Base-by-base conservation (phyloP, 2,113 vertebrate species). In the Eupsittula cactorum region DNA sequence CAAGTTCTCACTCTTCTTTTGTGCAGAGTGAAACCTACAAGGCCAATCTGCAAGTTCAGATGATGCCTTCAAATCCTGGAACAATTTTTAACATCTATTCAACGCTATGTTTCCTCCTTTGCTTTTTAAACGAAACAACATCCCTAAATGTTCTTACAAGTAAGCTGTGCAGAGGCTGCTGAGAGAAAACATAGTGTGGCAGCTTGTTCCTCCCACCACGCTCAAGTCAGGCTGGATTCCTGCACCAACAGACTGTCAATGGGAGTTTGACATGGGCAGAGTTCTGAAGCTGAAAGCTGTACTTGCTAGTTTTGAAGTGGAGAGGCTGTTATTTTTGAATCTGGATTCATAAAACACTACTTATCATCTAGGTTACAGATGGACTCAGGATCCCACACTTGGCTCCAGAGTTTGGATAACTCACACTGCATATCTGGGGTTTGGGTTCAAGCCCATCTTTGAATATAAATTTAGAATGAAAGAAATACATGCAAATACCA, bases 361-460 rank as follows among this genome's bases (percentile, higher is more conserved):
- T 91, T 86, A 93, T 71, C 29, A 0, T 93, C 88, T 93, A 93
- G 86, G 86, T 89, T 95, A 96, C 96, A 95, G 91, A 96, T 94
- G 88, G 83, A 96, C 93, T 91, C 62, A 76, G 92, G 92, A 96
- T 95, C 92, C 93, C 91, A 94, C 88, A 95, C 88, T 95, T 93
- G 88, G 92, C 93, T 96, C 77, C 90, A 79, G 80, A 76, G 81
- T 59, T 42, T 50, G 88, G 70, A 84, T 62, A 95, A 86, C 88
- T 92, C 93, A 86, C 52, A 71, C 69, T 73, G 90, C 65, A 46
- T 93, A 93, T 88, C 93, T 95, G 94, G 89, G 69, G 74, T 92
- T 97, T 96, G 92, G 95, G 96, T 94, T 93, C 90, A 95, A 93
- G 88, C 92, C 93, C 95, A 95, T 93, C 90, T 88, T 79, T 84